These are phyloP conservation scores for Hypomesus transpacificus DNA, from an alignment of 2,113 vertebrate species.

Conservation along the genomic window DNA sequence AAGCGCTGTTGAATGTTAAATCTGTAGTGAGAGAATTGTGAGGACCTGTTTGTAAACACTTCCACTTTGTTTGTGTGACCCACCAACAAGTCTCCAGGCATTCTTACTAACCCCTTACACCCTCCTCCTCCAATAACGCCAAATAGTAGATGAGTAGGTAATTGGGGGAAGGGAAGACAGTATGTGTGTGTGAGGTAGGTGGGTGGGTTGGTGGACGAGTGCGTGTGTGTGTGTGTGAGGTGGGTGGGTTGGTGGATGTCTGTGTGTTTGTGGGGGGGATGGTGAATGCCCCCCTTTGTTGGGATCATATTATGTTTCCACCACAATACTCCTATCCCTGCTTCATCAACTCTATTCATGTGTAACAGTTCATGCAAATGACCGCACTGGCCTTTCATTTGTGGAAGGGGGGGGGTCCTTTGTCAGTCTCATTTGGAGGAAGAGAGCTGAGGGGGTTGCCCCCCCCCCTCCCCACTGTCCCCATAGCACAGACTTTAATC, in stretches of 20 bases:
- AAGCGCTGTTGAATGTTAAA: background rate
- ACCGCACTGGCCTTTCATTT: slow-evolving; percentile 50
- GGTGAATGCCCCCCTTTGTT: slow-evolving; percentile 73
- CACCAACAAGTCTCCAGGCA: slow-evolving; percentile 29
- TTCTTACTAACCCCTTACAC: slow-evolving; percentile 7
- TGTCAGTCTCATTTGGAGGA: slow-evolving; percentile 36
- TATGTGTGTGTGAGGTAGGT: background rate
- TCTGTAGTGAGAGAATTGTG: slow-evolving; percentile 9
- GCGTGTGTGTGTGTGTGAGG: slow-evolving; percentile 43
- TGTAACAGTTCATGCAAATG: slow-evolving; percentile 80
- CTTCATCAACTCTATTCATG: slow-evolving; percentile 78
- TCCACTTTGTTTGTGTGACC: slow-evolving; percentile 38
- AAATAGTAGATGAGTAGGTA: slow-evolving; percentile 20
- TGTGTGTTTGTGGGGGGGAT: slow-evolving; percentile 23
- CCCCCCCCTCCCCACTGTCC: slow-evolving; percentile 26
- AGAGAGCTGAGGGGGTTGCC: background rate
- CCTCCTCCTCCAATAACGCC: background rate
- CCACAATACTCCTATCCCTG: slow-evolving; percentile 74
- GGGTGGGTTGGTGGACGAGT: background rate
- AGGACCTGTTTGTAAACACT: slow-evolving; percentile 50
- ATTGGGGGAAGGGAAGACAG: background rate
- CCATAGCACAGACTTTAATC: slow-evolving; percentile 35
- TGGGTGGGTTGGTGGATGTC: background rate
- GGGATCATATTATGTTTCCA: slow-evolving; percentile 76
- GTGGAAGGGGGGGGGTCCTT: slow-evolving; percentile 36